These are phyloP conservation scores for Prunella himalayana DNA, from an alignment of 2,113 vertebrate species.

Conservation along the genomic window DNA sequence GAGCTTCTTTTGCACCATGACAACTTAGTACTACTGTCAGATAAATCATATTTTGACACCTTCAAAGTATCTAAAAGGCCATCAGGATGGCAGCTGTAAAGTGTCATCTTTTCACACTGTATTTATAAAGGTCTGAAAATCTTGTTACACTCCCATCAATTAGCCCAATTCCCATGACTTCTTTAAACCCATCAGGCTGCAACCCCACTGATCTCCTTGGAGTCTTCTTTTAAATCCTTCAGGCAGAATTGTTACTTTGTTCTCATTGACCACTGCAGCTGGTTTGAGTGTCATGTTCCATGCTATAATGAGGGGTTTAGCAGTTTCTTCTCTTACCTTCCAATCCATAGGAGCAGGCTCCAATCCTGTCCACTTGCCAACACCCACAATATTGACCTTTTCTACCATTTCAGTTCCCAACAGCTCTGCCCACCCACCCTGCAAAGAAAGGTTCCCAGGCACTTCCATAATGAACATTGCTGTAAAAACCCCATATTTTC, in stretches of 20 bases:
- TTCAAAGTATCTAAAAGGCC: not conserved
- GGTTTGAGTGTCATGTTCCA: not conserved
- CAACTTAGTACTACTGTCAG: not conserved
- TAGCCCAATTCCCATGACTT: not conserved
- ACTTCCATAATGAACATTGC: not conserved
- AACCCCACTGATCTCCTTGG: not conserved
- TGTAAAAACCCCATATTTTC: not conserved
- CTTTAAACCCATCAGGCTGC: not conserved
- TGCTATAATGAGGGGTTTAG: accelerated
- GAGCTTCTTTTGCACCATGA: not conserved
- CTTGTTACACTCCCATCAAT: not conserved
- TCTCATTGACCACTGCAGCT: not conserved
- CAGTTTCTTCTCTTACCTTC: not conserved
- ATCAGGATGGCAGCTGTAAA: not conserved
- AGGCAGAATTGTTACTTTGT: not conserved
- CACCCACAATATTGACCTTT: not conserved
- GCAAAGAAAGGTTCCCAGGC: not conserved
- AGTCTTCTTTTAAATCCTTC: not conserved
- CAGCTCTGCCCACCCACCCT: not conserved
- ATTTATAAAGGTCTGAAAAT: not conserved
- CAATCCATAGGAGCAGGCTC: accelerated
- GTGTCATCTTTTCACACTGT: not conserved
- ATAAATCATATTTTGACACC: not conserved
- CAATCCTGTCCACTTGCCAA: no score
- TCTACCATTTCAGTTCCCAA: not conserved